Base-by-base conservation (phyloP, 2,888 invertebrate species). In the Lithophane semibrunnea region DNA sequence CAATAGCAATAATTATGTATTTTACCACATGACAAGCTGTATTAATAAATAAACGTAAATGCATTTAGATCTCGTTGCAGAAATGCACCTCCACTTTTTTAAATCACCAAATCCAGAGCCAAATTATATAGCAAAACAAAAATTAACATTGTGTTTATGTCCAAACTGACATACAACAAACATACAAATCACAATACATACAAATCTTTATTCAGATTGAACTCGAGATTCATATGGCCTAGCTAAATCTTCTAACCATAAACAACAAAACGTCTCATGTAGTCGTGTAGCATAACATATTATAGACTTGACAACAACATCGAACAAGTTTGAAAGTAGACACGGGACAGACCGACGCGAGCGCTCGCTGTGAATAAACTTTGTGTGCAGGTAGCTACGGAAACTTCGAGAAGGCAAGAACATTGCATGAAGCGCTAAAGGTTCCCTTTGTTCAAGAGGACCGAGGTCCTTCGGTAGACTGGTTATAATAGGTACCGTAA, bases 381-480 rank as follows among this genome's bases (percentile, higher is more conserved):
- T 58, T 29, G 37, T 56, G 65, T 49, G 78, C 86, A 85, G 86
- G 86, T 84, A 84, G 83, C 68, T n/a, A 49, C 86, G 67, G 86
- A 88, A 82, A 63, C 63, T 87, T 88, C 88, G 74, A 87, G 88
- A 86, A 80, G 52, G 47, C 49, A 67, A 60, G 47, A 82, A n/a
- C 64, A 42, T 82, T 73, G 66, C 47, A 66, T 58, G 64, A 52
- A 74, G 47, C 61, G 69, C 70, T 58, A 66, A 73, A 52, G 73
- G 37, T 49, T 66, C 42, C 73, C 79, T 84, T 84, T 78, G 68
- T 82, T 75, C 37, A 29, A 24, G 70, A 67, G 18, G 37, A 2
- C 47, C 13, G 29, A 42, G 69, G 29, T 44, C 52, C 68, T 72
- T 68, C 21, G 66, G 44, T 29, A 49, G 60, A 71, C 72, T 37